Evolutionary conservation across 1,140 invertebrate species (phyloP), one percentile per base, ranked within the genome.

Genomic region (Drosophila tropicalis): DNA sequence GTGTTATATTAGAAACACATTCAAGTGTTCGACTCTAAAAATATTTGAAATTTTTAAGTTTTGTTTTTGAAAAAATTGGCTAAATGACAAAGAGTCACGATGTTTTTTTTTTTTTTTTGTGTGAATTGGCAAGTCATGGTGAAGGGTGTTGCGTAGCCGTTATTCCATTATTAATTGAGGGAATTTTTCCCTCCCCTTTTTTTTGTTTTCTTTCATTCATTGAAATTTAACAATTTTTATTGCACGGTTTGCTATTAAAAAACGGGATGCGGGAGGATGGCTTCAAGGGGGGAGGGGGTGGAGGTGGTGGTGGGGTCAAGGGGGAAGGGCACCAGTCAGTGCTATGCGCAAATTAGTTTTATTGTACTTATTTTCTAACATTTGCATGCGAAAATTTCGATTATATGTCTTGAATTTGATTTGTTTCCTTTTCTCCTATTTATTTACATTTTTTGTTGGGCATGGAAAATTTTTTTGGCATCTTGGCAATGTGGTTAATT

Each of bases 401-500:
- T 39, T 62, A 74, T 65, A 73, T 40, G 65, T 17, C 65, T 65
- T 47, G 70, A 40, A 57, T 32, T 15, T 36, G 9, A 32, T 51
- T 51, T 51, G 17, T 51, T 51, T 47, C 4, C 40, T 41, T 41
- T n/a, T 41, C 13, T 15, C 10, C 9, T 9, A 10, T 36, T 36
- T 36, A 41, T 47, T 19, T 47, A 15, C 6, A 2, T 12, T 70
- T 60, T 70, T 70, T 44, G 55, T 56, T 34, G 34, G 71, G 72
- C n/a, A 17, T 76, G 73, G 73, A 76, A 76, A 76, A 61, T 70
- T 76, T 29, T 74, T 60, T n/a, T n/a, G n/a, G 56, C 25, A 41
- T 54, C 63, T 25, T 32, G 44, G 51, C 73, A 22, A 51, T 51
- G 44, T 66, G 72, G 72, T 76, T 62, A 76, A 76, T 29, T 29